Evolutionary conservation across 2,888 invertebrate species (phyloP), one percentile per base, ranked within the genome.

Genomic region (Carcina quercana): DNA sequence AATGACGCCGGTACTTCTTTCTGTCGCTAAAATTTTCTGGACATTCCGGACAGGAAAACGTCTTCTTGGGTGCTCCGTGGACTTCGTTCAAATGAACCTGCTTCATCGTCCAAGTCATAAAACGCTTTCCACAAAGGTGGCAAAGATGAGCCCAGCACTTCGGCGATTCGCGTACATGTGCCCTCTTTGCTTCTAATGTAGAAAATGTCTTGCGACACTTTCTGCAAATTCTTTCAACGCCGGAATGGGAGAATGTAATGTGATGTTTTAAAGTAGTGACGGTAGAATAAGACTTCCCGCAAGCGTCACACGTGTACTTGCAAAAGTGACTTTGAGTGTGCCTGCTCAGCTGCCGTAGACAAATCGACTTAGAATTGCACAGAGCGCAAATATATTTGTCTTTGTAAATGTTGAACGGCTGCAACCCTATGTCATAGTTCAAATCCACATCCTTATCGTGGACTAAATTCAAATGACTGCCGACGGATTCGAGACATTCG

Each of bases 271-370:
- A 34, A 0, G 75, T 57, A 0, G 75, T 72, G 8, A 58, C 66
- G 0, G 75, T 75, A 0, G 74, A 61, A 35, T 75, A 82, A 0
- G 72, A 72, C 35, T 76, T 80, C 0, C 80, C 82, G 25, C 82
- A 83, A 2, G 69, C 58, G 12, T 82, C 80, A 31, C 82, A 83
- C 0, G 76, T 79, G 43, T 58, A 74, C 15, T 67, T 68, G 5
- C 64, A 48, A 40, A 74, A 83, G 39, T 83, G 82, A 0, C 60
- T 53, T 29, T 74, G 71, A 0, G 75, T 74, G 38, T 83, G 82
- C 11, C 75, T 58, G 30, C 76, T 74, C 2, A 82, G 45, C 25
- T 74, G 70, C 4, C 76, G 48, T 5, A 82, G 40, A 14, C 69
- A 66, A 1, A 69, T 43, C 0, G 62, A 57, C 33, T 75, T 73